Evolutionary conservation across 2,888 invertebrate genomes (phyloP), one percentile per base, ranked within the genome.

Genomic region (Rhogogaster chlorosoma): DNA sequence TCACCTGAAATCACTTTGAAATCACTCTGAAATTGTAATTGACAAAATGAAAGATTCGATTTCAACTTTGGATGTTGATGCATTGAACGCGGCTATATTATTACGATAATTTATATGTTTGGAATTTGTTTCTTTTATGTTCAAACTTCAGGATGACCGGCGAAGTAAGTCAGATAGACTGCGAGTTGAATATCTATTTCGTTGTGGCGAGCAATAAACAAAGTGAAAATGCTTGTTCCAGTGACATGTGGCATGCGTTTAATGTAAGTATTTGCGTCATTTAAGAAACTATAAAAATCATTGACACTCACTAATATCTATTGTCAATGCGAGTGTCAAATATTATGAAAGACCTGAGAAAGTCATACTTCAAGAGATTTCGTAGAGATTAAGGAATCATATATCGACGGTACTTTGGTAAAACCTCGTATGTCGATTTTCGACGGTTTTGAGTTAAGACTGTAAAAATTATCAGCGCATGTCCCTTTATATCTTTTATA

Each of bases 171-270:
- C 89, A 91, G 42, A 61, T 87, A 9, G 87, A 88, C 18, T 86
- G 75, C 22, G 87, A 91, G 77, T 82, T 93, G 57, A 92, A 90
- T 77, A 87, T 93, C 32, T 90, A 90, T 75, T 96, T 96, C 92
- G 94, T 96, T 18, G 93, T 96, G 86, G 94, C 95, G 1, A 93
- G 92, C 49, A 92, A 94, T 86, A 94, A 93, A 88, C 89, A 91
- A 26, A 93, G 92, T 88, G 94, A 95, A 91, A 91, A 94, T 92
- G 94, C 95, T 78, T 95, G 95, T 87, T 93, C 94, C 0, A 94
- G 95, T 86, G 94, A 95, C 86, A 96, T 96, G 96, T 94, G 94
- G 91, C 93, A 95, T 86, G 95, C 96, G 4, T 96, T 94, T 90
- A 93, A 95, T 88, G 96, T 96, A 93, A 93, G 94, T 93, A 87